Evolutionary conservation across 1,140 invertebrate genomes (phyloP), one percentile per base, ranked within the genome.

Genomic region (Paramacrobiotus metropolitanus): DNA sequence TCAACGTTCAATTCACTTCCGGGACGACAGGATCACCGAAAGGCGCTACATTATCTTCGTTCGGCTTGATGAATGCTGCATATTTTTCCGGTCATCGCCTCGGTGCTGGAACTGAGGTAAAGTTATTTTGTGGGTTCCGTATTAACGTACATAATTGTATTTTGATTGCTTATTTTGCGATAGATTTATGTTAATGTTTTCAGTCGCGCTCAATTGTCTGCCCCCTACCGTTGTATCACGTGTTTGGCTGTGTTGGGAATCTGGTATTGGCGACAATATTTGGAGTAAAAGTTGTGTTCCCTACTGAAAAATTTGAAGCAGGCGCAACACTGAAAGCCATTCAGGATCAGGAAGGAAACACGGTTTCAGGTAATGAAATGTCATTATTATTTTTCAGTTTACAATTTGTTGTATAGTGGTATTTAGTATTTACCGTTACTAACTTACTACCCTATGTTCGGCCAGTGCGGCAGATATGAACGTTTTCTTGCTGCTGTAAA

Each of bases 1-100:
- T 34, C 60, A 34, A 60, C 40, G 21, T 60, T 9, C 28, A 61
- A 21, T 61, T 63, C 30, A 67, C 70, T 29, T 61, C 76, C 74
- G 76, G 77, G 40, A 78, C 77, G 18, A 78, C 77, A 18, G 77
- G 77, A 44, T 67, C 66, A 31, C 76, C 77, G 9, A 78, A 78
- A 66, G 77, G 75, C 60, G 76, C 74, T 15, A 74, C 74, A 15
- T 66, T 78, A 3, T 71, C 76, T 15, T 75, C 78, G 65, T 72
- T 75, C 63, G 77, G 77, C 66, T 72, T 78, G 40, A 62, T 78
- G 29, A 78, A 78, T 67, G 77, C 77, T 64, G 72, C 72, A 28
- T 73, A 71, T 62, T 74, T 74, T 65, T 65, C 71, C 21, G 75
- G 74, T 2, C 62, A 62, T 4, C 62, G 73, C 20, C 65, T 64